Evolutionary conservation across 2,113 vertebrate genomes (phyloP), one percentile per base, ranked within the genome.

Genomic region (Nanger granti): DNA sequence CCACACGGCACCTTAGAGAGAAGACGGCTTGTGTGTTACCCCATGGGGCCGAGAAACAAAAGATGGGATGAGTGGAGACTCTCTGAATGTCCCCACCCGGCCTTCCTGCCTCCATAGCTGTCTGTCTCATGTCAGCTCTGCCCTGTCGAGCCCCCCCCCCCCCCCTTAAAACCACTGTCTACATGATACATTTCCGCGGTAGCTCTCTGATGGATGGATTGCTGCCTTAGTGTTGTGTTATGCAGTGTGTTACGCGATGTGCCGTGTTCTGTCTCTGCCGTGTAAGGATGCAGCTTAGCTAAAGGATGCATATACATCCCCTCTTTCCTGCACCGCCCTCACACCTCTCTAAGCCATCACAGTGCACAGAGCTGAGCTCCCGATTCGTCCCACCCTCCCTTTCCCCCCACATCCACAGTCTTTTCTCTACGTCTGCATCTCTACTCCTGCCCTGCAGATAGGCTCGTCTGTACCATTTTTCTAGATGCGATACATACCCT

Each of bases 231-330:
- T 12, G 66, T 3, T 22, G 66, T 73, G 66, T 24, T 11, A 37
- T 0, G 66, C 8, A 6, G 37, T 12, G 18, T 37, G 18, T 24
- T 12, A 22, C 0, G 3, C 18, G 3, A 6, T 1, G 5, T 3
- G 69, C 3, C 22, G 3, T 5, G 20, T 22, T 10, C 5, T 12
- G 69, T 24, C 69, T 73, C 69, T 73, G 69, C 69, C 10, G 3
- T 37, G 69, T 24, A 24, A 73, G 5, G n/a, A 12, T 24, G n/a
- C n/a, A 73, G n/a, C 3, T 37, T 11, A 73, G 69, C 20, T 22
- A 6, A 2, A 37, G 22, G n/a, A 22, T 4, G 11, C 10, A 22
- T 11, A 41, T 7, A 2, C 10, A 41, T 1, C n/a, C n/a, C 69
- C 9, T 41, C 69, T 73, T 12, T 24, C 69, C 69, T 41, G 69